Evolutionary conservation across 2,888 invertebrate species (phyloP).

Genomic region (Aelia acuminata): DNA sequence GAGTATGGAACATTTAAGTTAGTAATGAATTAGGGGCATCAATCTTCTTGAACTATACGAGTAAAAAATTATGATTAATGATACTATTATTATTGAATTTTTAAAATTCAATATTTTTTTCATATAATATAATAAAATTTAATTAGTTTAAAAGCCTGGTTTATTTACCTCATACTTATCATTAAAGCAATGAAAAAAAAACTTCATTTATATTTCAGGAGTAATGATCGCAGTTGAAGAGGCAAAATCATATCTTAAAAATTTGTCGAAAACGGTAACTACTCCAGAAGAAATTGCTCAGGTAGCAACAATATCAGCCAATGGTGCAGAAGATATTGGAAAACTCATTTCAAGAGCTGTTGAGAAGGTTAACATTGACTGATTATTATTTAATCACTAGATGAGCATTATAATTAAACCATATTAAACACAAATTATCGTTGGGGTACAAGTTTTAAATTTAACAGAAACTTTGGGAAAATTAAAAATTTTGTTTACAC

Average conservation of each 20-base stretch:
- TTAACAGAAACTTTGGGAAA: too few relatives aligned
- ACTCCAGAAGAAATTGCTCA: slow-evolving; percentile 99
- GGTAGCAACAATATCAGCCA: slow-evolving; percentile 99
- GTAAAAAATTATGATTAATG: too few relatives aligned
- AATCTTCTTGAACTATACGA: too few relatives aligned
- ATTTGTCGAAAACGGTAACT: slow-evolving; percentile 92
- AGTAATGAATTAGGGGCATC: too few relatives aligned
- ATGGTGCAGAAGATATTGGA: slow-evolving; percentile 93
- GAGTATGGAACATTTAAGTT: too few relatives aligned
- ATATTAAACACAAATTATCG: too few relatives aligned
- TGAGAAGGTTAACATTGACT: slow-evolving; percentile 76
- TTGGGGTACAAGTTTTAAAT: too few relatives aligned
- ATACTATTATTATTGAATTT: too few relatives aligned
- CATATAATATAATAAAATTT: too few relatives aligned
- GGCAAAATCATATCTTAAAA: slow-evolving; percentile 89
- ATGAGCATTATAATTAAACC: not conserved
- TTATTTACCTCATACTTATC: not conserved
- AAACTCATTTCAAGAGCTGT: slow-evolving; percentile 96
- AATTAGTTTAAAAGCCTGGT: too few relatives aligned
- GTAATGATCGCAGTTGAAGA: slow-evolving; percentile 96
- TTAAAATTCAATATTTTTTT: too few relatives aligned
- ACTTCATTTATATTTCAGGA: slow-evolving; percentile 70
- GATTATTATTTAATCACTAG: not conserved
- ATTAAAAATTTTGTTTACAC: too few relatives aligned
- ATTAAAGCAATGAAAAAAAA: not conserved